A percentile compares a stretch with the other conserved stretches of the same genome.
phyloP scores from a whole-genome alignment of 2,113 vertebrate genomes.

The Serilophus lunatus region DNA sequence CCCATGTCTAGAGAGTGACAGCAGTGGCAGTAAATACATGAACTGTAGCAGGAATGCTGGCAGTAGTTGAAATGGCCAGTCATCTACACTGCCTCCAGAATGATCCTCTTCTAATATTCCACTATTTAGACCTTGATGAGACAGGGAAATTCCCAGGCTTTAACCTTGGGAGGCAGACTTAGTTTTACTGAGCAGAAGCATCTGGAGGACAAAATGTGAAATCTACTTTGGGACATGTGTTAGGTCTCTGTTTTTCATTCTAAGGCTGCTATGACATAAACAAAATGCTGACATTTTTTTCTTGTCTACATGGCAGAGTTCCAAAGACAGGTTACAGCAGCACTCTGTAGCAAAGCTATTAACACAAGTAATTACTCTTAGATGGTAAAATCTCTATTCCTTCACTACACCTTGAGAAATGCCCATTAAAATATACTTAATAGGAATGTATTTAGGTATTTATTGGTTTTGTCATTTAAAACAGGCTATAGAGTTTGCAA shows the following conservation, averaged over 20 bases:
- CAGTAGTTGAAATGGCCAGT: background rate
- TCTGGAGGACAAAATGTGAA: background rate
- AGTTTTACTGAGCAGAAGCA: background rate
- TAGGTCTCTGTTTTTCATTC: background rate
- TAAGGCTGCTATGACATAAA: background rate
- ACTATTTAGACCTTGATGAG: background rate
- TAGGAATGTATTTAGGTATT: constrained; percentile 62
- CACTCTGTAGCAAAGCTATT: background rate
- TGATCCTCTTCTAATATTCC: background rate
- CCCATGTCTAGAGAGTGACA: background rate
- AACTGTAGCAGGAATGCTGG: background rate
- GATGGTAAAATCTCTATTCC: constrained; percentile 29
- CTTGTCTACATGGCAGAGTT: background rate
- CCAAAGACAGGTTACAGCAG: background rate
- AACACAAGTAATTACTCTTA: constrained; percentile 49
- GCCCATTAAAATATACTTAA: constrained; percentile 63
- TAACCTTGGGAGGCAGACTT: background rate
- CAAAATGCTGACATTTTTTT: background rate
- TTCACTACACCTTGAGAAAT: constrained; percentile 53
- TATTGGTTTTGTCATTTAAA: constrained; percentile 67
- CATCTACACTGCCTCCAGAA: background rate
- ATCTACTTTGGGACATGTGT: background rate
- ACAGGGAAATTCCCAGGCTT: background rate
- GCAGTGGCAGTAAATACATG: background rate
- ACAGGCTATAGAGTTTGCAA: constrained; percentile 63